Base-by-base conservation (phyloP, 37 sponge, comb jelly and placozoan genomes). In the Spongilla lacustris region DNA sequence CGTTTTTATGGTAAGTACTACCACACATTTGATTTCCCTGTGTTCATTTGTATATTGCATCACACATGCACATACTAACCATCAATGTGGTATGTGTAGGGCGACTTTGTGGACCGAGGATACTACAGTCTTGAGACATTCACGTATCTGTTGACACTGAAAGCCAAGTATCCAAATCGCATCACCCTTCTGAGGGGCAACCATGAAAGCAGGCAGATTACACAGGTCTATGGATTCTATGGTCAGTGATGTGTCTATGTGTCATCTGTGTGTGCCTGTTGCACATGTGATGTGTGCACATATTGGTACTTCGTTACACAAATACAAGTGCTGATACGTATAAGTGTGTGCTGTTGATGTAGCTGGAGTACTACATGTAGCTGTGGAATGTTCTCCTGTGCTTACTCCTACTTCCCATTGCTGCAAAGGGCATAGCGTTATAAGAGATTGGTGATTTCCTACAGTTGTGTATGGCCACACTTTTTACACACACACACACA, bases 181-280 rank as follows among this genome's bases (percentile, higher is more conserved):
- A 92, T 99, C 25, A 95, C 93, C 29, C 89, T 99, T 17, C 86
- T 99, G 24, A 74, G 99, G 68, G 99, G 99, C 14, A 99, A 99
- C 82, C 99, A 99, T 75, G 99, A 99, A 82, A 93, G 96, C 46
- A 91, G 99, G 72, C 98, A 97, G 72, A 97, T 97, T 78, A 99
- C 99, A 34, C 99, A 99, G 79, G 97, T 97, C 22, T 99, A 99
- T 79, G 99, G 99, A 0, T 99, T 99, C 71, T 99, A 99, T 95
- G 99, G 98, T 98, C 28, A 94, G 91, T 23, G 22, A n/a, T 74
- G n/a, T 31, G 22, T n/a, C 0, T 58, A 17, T 58, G 21, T 58
- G 58, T 14, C 19, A 13, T 8, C 1, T 58, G 58, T 58, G 58
- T 58, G 58, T 58, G 58, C 58, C 19, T 58, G 58, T 46, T 8